phyloP scores from a whole-genome alignment of 2,888 invertebrate species.

The Drosophila monieri region DNA sequence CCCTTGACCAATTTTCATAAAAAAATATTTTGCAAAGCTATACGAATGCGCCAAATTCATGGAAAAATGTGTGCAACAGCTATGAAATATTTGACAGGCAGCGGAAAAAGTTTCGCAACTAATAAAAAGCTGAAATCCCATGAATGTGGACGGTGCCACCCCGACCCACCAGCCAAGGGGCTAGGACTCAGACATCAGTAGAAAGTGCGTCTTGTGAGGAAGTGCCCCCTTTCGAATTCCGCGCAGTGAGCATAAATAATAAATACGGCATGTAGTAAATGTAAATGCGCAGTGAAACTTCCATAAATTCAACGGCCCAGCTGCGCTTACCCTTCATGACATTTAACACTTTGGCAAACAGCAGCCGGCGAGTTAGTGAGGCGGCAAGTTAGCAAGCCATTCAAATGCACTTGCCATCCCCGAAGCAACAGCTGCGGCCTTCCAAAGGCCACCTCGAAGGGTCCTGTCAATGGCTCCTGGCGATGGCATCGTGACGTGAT shows the following conservation, averaged over 20 bases:
- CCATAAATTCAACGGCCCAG: slow-evolving; percentile 71
- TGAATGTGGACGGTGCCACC: slow-evolving; percentile 10
- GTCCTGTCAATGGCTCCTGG: slow-evolving; percentile 25
- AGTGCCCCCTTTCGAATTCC: background rate
- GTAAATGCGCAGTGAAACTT: slow-evolving; percentile 69
- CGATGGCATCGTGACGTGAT: slow-evolving; percentile 24
- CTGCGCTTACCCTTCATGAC: slow-evolving; percentile 65
- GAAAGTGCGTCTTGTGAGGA: slow-evolving; percentile 65
- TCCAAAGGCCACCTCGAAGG: slow-evolving; percentile 12
- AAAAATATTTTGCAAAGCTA: slow-evolving; percentile 20
- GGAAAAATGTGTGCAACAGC: slow-evolving; percentile 52
- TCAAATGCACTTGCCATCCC: slow-evolving; percentile 79
- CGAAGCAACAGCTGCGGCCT: slow-evolving; percentile 76
- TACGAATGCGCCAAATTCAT: slow-evolving; percentile 25
- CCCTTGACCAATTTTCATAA: slow-evolving; percentile 22
- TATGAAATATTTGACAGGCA: slow-evolving; percentile 50
- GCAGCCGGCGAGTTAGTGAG: slow-evolving; percentile 32
- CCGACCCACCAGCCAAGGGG: background rate
- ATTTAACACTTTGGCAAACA: slow-evolving; percentile 78
- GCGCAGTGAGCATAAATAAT: slow-evolving; percentile 61
- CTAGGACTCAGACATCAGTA: slow-evolving; percentile 45
- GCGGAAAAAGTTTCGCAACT: slow-evolving; percentile 36
- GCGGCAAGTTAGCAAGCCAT: slow-evolving; percentile 55
- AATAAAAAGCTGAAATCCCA: slow-evolving; percentile 59
- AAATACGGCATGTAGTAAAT: slow-evolving; percentile 74